These are phyloP conservation scores for Ephydatia muelleri DNA, from an alignment of 37 sponge, comb jelly and placozoan species.

Conservation along the genomic window DNA sequence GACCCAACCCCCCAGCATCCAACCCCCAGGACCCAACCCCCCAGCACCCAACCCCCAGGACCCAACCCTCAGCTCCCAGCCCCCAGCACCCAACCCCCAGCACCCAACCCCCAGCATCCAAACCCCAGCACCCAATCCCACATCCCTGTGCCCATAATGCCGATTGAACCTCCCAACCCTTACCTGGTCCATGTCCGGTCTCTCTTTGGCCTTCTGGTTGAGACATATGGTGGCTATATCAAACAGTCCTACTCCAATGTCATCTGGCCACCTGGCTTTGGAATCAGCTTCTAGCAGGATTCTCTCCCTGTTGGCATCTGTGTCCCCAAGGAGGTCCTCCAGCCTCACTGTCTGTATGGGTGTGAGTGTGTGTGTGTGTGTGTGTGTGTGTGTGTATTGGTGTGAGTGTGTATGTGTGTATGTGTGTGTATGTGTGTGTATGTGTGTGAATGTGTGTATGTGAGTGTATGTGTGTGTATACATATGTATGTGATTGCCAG, in stretches of 20 bases:
- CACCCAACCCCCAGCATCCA: no score
- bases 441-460: no score
- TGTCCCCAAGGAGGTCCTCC: conserved; percentile 25
- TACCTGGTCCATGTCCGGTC: conserved; percentile 73
- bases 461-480: no score
- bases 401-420: no score
- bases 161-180: neutral
- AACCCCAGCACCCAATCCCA: neutral
- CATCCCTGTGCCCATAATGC: neutral
- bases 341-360: conserved; percentile 32
- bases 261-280: conserved; percentile 39
- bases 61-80: no score
- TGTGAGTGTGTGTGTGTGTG: neutral
- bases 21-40: no score
- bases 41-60: no score
- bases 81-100: no score
- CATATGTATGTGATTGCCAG: no score
- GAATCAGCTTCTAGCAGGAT: conserved; percentile 27
- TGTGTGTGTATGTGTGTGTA: no score
- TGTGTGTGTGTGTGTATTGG: neutral
- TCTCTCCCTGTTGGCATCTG: conserved; percentile 17
- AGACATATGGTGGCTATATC: conserved; percentile 61
- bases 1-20: no score
- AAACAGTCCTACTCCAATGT: conserved; percentile 45
- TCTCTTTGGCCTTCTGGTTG: conserved; percentile 15